Conservation (phyloP, 2,888 invertebrate genomes). For the Scelioninae gen. 2 region DNA sequence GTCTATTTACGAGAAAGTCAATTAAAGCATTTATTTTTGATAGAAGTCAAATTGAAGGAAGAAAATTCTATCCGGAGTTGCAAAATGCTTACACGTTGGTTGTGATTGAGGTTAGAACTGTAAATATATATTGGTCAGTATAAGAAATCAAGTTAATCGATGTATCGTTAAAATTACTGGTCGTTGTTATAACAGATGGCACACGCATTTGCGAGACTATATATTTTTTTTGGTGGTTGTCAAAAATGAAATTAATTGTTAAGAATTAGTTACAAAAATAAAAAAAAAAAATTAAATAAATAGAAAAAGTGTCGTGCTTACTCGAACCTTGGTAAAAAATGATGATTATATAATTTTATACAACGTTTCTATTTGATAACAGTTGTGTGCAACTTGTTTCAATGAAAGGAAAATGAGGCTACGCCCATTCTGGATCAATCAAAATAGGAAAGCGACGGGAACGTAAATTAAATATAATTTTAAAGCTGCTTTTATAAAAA, state of each 20-base stretch:
- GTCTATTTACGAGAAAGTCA: conserved; percentile 34
- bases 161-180: conserved; percentile 8
- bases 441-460: too few relatives aligned
- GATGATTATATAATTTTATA: too few relatives aligned
- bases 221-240: background rate
- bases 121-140: conserved; percentile 21
- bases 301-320: conserved; percentile 2
- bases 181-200: conserved; percentile 1
- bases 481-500: too few relatives aligned
- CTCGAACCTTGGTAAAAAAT: too few relatives aligned
- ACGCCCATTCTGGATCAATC: too few relatives aligned
- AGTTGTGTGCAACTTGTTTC: too few relatives aligned
- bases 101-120: conserved; percentile 15
- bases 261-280: conserved; percentile 1
- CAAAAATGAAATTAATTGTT: conserved; percentile 5
- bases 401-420: too few relatives aligned
- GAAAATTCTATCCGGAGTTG: background rate
- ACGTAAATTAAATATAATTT: too few relatives aligned
- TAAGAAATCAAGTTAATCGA: background rate
- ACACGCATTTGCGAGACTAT: background rate
- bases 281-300: background rate
- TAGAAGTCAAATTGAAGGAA: conserved; percentile 32
- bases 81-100: conserved; percentile 6
- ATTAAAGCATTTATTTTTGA: conserved; percentile 50
- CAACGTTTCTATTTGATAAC: too few relatives aligned